Evolutionary conservation across 2,113 vertebrate species (phyloP), one percentile per base, ranked within the genome.

Genomic region (Hemicordylus capensis): DNA sequence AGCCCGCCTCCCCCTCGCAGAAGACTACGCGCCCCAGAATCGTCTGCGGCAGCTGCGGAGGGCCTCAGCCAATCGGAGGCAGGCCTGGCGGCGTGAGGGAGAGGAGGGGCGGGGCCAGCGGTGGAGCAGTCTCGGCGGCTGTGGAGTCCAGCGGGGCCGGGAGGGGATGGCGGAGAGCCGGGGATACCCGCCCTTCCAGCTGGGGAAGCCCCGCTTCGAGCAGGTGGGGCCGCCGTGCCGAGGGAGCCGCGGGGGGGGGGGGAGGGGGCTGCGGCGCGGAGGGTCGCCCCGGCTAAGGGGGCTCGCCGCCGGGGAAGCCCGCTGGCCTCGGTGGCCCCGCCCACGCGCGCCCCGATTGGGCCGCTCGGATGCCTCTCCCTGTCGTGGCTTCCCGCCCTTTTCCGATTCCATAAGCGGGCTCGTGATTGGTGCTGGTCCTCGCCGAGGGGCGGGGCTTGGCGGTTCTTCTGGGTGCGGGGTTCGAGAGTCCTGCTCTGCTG

Each of bases 131-230:
- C 89, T 34, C 39, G 7, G 19, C 4, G 88, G 93, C 95, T 95
- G n/a, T n/a, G n/a, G n/a, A n/a, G n/a, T 91, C 93, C 94, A 95
- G 95, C 91, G 92, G 94, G 72, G 94, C 89, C 87, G 92, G 86
- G 89, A 90, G 90, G 93, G 88, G 80, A 98, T 98, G 97, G 95
- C 96, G 96, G 97, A 97, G 90, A 93, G 96, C 46, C 93, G 93
- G 54, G 95, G 93, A n/a, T 95, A 93, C 34, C 97, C 96, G 20
- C 91, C 93, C 44, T 99, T 98, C 93, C 96, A 96, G 94, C 94
- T 96, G 86, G 98, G 97, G 26, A 97, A 96, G 88, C 93, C 97
- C 1, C 97, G 97, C 90, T 98, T 97, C 93, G 95, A 98, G 92
- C 98, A 98, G 98, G 98, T 99, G 94, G 94, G 76, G 39, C 74